Conservation (phyloP, 2,888 invertebrate species). For the Apoda limacodes region DNA sequence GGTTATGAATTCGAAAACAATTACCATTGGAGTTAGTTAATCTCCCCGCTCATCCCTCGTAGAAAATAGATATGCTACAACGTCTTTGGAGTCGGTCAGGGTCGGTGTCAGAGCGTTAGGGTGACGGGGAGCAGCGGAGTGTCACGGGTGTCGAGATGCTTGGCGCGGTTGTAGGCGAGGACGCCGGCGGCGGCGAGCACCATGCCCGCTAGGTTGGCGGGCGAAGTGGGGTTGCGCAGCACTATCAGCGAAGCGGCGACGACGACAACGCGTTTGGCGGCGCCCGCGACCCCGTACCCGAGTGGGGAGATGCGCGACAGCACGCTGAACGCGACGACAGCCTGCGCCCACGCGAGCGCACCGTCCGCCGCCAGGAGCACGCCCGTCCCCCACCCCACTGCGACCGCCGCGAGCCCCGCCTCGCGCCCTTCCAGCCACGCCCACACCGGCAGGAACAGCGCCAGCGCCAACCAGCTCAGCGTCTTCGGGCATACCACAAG, state of each 20-base stretch:
- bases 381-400: conserved; percentile 20
- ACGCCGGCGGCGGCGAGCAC: conserved; percentile 90
- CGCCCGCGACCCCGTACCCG: conserved; percentile 95
- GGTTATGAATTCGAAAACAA: no score
- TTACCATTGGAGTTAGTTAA: no score
- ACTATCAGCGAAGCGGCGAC: conserved; percentile 89
- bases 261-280: conserved; percentile 93
- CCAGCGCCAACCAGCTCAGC: no score
- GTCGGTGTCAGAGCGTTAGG: conserved; percentile 86
- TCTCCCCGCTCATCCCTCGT: no score
- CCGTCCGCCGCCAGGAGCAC: conserved; percentile 79
- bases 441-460: conserved; percentile 85
- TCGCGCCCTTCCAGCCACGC: conserved; percentile 41
- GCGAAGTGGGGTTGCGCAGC: conserved; percentile 92
- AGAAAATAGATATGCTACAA: no score
- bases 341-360: conserved; percentile 92
- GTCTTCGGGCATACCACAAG: no score
- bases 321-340: conserved; percentile 94
- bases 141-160: conserved; percentile 20
- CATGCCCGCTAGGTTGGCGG: conserved; percentile 91
- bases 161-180: conserved; percentile 81
- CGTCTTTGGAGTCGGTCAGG: no score
- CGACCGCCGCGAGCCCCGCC: conserved; percentile 21
- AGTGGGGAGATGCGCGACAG: conserved; percentile 92
- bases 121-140: conserved; percentile 38